A percentile compares a stretch with the other conserved stretches of the same genome.
Evolutionary conservation across 2,888 invertebrate species (phyloP).

Genomic region (Sycophila texana): DNA sequence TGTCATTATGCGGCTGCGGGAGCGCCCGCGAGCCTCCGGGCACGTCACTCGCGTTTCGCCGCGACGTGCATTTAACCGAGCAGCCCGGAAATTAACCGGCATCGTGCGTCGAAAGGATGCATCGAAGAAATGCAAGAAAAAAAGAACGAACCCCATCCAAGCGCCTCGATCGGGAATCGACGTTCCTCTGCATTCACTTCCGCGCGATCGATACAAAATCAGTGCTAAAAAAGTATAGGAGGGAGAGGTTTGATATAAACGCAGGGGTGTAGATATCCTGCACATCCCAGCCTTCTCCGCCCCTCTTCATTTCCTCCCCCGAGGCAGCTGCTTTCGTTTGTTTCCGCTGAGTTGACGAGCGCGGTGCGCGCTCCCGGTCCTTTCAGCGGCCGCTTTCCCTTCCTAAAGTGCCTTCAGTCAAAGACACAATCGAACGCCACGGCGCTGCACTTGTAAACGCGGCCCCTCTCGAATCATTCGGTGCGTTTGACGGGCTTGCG

Average conservation of each 20-base stretch:
- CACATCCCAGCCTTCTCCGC: background rate
- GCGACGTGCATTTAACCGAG: constrained; percentile 2
- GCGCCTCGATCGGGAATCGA: no score
- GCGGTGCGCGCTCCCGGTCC: background rate
- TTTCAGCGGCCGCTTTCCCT: background rate
- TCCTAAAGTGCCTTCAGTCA: constrained; percentile 33
- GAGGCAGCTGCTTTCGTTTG: constrained; percentile 14
- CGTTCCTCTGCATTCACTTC: background rate
- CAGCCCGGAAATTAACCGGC: constrained; percentile 13
- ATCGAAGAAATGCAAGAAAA: no score
- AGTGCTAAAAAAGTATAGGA: background rate
- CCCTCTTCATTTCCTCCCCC: constrained; percentile 28
- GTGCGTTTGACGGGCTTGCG: background rate
- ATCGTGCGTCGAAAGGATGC: no score
- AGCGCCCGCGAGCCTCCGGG: background rate
- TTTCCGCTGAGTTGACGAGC: background rate
- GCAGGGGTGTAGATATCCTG: background rate
- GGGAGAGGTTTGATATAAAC: background rate
- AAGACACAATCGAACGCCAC: constrained; percentile 14
- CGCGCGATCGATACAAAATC: background rate
- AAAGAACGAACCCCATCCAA: background rate
- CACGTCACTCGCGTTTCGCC: background rate
- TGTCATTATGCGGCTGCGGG: background rate
- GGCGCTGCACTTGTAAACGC: background rate
- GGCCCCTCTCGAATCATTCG: constrained; percentile 12